These are phyloP conservation scores for Agrotis exclamationis DNA, from an alignment of 2,888 invertebrate species.

Conservation along the genomic window DNA sequence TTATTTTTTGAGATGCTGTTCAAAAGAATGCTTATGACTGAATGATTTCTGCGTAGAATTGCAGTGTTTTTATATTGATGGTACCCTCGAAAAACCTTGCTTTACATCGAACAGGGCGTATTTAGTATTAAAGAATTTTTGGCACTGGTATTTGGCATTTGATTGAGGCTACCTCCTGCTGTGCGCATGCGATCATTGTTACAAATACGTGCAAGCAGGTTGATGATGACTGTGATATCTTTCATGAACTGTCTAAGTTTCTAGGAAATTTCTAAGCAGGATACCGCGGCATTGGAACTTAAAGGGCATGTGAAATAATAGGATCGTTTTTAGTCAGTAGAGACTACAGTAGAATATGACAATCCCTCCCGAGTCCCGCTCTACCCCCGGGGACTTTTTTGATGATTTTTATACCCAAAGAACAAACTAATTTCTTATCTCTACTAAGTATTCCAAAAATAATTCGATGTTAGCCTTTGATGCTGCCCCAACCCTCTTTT, in stretches of 20 bases:
- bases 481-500: too few relatives aligned
- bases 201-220: conserved; percentile 52
- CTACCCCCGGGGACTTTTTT: too few relatives aligned
- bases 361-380: too few relatives aligned
- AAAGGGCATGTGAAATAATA: too few relatives aligned
- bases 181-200: conserved; percentile 68
- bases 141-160: conserved; percentile 65
- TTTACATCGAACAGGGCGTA: conserved; percentile 66
- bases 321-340: too few relatives aligned
- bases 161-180: conserved; percentile 73
- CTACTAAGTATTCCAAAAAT: background rate
- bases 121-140: conserved; percentile 59
- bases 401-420: background rate
- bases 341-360: too few relatives aligned
- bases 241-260: conserved; percentile 10
- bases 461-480: background rate
- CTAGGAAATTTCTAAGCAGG: too few relatives aligned
- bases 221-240: conserved; percentile 18
- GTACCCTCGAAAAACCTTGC: conserved; percentile 72
- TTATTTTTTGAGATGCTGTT: conserved; percentile 40
- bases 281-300: too few relatives aligned
- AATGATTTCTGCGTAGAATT: conserved; percentile 70
- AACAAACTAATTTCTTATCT: background rate
- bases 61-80: conserved; percentile 76
- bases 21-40: conserved; percentile 57